phyloP scores from a whole-genome alignment of 2,113 vertebrate genomes.

The Procavia capensis region DNA sequence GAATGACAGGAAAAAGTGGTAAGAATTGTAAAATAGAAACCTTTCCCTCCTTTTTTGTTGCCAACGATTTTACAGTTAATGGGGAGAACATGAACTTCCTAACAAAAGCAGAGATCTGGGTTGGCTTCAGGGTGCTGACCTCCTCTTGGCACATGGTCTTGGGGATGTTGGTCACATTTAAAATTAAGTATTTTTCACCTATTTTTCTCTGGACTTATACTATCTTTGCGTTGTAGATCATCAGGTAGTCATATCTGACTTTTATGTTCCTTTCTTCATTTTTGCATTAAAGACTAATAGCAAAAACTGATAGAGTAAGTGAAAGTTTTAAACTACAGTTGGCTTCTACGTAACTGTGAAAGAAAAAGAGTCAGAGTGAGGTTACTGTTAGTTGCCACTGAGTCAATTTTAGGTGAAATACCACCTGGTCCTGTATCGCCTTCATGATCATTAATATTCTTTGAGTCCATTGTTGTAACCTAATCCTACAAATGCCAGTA shows the following conservation, averaged over 20 bases:
- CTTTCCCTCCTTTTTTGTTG: not conserved
- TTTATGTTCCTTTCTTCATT: not conserved
- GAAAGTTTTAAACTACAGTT: not conserved
- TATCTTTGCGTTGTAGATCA: not conserved
- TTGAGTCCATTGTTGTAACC: not conserved
- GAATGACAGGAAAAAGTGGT: not conserved
- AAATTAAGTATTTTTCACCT: not conserved
- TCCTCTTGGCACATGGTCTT: not conserved
- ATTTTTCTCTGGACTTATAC: not conserved
- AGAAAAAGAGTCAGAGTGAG: not conserved
- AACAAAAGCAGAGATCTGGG: not conserved
- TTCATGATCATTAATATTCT: not conserved
- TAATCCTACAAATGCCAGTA: too few species aligned
- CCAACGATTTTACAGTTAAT: constrained; percentile 11
- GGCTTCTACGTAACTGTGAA: not conserved
- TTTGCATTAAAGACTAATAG: not conserved
- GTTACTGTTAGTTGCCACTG: not conserved
- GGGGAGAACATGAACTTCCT: constrained; percentile 29
- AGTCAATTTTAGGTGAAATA: not conserved
- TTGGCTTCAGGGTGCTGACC: not conserved
- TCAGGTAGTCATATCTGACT: not conserved
- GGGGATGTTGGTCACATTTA: not conserved
- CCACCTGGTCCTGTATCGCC: too few species aligned
- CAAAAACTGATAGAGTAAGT: not conserved
- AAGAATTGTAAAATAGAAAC: not conserved